Conservation (phyloP, 2,888 invertebrate species). For the Trissolcus japonicus region DNA sequence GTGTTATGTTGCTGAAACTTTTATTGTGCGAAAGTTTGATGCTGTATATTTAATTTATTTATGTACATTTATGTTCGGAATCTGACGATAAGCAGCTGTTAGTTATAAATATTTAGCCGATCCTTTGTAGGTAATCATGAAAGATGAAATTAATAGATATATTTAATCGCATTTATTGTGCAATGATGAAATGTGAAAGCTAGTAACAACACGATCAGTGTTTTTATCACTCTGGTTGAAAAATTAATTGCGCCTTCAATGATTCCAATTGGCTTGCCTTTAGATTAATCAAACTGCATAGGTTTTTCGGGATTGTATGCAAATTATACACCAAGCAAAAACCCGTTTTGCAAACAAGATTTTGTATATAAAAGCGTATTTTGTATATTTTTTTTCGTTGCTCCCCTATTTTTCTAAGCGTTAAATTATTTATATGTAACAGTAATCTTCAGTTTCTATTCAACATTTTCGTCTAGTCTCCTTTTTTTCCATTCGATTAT, state of each 20-base stretch:
- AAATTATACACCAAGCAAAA: too few species aligned
- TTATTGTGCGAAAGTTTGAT: constrained; percentile 10
- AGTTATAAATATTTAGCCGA: constrained; percentile 16
- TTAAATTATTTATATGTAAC: too few species aligned
- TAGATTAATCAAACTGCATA: too few species aligned
- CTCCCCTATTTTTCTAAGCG: too few species aligned
- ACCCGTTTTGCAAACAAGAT: too few species aligned
- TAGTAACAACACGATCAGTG: background rate
- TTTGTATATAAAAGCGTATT: too few species aligned
- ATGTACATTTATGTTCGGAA: constrained; percentile 16
- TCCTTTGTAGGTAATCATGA: constrained; percentile 28
- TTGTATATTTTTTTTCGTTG: too few species aligned
- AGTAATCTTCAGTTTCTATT: too few species aligned
- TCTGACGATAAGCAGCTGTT: constrained; percentile 29
- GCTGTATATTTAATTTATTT: constrained; percentile 46
- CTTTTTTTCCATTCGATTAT: too few species aligned
- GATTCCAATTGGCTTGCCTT: background rate
- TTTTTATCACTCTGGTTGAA: background rate
- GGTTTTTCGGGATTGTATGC: too few species aligned
- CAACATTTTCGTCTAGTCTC: too few species aligned
- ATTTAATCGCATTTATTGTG: constrained; percentile 48
- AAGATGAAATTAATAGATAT: constrained; percentile 41
- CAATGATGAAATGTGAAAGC: constrained; percentile 31
- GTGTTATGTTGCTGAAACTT: background rate
- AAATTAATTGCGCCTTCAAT: background rate